Conservation (phyloP, 2,113 vertebrate genomes). For the Lonchura striata region DNA sequence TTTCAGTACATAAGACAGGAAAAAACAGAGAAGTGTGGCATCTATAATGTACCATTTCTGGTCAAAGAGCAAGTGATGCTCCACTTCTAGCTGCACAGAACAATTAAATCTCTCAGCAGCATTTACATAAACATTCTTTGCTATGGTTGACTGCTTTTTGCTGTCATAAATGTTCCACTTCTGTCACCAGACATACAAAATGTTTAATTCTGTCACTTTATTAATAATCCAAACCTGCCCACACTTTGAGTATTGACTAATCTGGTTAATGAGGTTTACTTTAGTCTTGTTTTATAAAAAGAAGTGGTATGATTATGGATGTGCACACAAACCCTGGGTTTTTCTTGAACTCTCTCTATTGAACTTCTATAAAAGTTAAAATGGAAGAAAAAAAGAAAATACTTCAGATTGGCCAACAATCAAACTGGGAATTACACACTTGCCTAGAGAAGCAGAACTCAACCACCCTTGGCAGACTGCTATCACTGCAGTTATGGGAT, state of each 20-base stretch:
- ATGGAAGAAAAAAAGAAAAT: neutral
- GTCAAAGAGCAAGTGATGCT: neutral
- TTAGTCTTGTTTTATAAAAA: neutral
- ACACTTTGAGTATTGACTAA: neutral
- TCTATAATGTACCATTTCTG: neutral
- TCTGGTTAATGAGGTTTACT: neutral
- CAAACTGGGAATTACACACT: neutral
- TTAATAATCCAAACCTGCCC: neutral
- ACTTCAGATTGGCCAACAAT: neutral
- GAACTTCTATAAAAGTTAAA: neutral
- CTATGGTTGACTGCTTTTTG: neutral
- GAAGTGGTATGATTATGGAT: neutral
- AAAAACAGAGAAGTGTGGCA: neutral
- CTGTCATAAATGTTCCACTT: slow-evolving; percentile 5
- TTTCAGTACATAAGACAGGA: neutral
- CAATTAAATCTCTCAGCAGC: neutral
- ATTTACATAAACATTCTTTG: neutral
- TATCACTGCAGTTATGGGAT: neutral
- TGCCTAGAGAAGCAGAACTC: neutral
- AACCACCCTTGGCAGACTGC: neutral
- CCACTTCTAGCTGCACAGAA: neutral
- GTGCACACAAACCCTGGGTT: neutral
- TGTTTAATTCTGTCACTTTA: neutral
- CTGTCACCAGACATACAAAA: neutral
- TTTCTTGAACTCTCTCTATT: neutral